Base-by-base conservation (phyloP, 2,888 invertebrate genomes). In the Seira ritae region DNA sequence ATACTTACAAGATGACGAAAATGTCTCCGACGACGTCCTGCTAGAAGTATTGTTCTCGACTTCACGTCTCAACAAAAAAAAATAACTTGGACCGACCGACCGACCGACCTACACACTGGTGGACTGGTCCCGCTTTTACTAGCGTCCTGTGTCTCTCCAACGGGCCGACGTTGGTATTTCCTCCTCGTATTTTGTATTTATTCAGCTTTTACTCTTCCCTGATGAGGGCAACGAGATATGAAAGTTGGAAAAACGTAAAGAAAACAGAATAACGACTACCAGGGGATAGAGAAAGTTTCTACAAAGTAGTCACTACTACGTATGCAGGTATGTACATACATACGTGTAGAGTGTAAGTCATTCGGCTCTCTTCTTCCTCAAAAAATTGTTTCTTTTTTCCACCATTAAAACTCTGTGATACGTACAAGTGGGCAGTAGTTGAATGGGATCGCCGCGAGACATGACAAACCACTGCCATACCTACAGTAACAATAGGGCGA, bases 191-290 rank as follows among this genome's bases (percentile, higher is more conserved):
- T 31, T 4, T 31, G 31, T 31, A 31, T 31, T 31, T 8, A 2
- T 31, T 31, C 31, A 31, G 31, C 31, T 8, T 74, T 74, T 42
- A 15, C 22, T 17, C 31, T 74, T 55, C 65, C 62, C 62, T 74
- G 74, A 74, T 74, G 74, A 74, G 66, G 62, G 66, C 55, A 74
- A 65, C 65, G 65, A 74, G 65, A 74, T 46, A 55, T 55, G 15
- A 55, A 55, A 55, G 3, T 55, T 12, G 12, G 17, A 55, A 67
- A 74, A 62, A 72, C 68, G 12, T 17, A 23, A 68, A 20, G 68
- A 76, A 76, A 68, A 76, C 46, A 76, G 42, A 67, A 66, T 72
- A 79, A 79, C 67, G 66, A 66, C 79, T 79, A 23, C 37, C 79
- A 67, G 19, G 72, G 79, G 79, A 79, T 42, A 37, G 15, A 77